Evolutionary conservation across 2,797 vertebrate genomes (phyloP), one percentile per base, ranked within the genome.

Genomic region (Artibeus jamaicensis): DNA sequence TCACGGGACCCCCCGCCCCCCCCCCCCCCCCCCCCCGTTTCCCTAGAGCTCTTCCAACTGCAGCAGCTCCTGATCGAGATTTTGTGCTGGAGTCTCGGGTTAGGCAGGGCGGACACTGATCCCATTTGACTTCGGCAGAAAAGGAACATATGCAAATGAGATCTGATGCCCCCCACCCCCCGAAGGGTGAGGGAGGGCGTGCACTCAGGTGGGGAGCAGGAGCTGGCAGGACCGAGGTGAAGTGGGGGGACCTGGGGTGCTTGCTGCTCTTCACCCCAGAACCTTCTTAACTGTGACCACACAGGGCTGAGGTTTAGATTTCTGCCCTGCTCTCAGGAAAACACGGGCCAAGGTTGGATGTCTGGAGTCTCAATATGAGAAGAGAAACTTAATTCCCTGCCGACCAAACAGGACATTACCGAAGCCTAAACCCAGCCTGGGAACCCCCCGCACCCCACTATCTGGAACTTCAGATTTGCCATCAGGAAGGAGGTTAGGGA

Each of bases 161-260:
- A 32, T 34, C 34, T 9, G 34, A 1, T 42, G 32, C 46, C 18
- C 59, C 26, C n/a, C 0, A 0, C 46, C 2, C 1, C 37, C 19
- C 50, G 44, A 37, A 79, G 74, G 32, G 9, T 32, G 8, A 22
- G 3, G 29, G 77, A 65, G 32, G 24, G 24, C 67, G 21, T 22
- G 42, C 37, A 5, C 32, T 90, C 68, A 71, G 83, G 9, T 55
- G n/a, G 77, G 22, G 14, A 65, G 55, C 39, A 32, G 9, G 24
- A 9, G 22, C 9, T 8, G 26, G 3, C 4, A 15, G 44, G 53
- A 21, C 29, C 1, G 1, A 16, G 48, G 37, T 37, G 14, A 15
- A 14, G 6, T 7, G 50, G 22, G 14, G n/a, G 34, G 37, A 2
- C 39, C 12, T 14, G 9, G 67, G 55, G 55, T 37, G n/a, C 21